Conservation (phyloP, 2,888 invertebrate genomes). For the Subacronicta megacephala region DNA sequence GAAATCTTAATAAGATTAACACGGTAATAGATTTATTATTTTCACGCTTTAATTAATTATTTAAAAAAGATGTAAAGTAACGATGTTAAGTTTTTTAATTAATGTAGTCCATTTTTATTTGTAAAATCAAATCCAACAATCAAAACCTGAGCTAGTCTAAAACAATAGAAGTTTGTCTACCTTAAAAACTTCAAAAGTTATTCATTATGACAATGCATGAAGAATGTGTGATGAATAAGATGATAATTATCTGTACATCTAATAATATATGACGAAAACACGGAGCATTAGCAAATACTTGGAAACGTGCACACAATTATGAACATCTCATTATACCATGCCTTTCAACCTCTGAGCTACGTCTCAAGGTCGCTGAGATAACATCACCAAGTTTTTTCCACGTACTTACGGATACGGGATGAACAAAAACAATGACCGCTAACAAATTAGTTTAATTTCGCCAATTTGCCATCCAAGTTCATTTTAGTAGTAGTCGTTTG, state of each 20-base stretch:
- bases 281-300: constrained; percentile 42
- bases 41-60: no score
- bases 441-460: constrained; percentile 83
- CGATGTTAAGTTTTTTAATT: no score
- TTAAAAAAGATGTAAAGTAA: no score
- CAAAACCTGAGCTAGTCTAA: neutral
- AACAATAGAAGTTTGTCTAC: constrained; percentile 16
- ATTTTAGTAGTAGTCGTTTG: constrained; percentile 80
- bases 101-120: no score
- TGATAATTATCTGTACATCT: constrained; percentile 17
- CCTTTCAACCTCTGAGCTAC: constrained; percentile 60
- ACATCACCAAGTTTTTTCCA: constrained; percentile 69
- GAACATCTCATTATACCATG: constrained; percentile 57
- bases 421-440: constrained; percentile 76
- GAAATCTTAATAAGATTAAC: no score
- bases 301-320: constrained; percentile 58
- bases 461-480: constrained; percentile 85
- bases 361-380: constrained; percentile 75
- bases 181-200: constrained; percentile 18
- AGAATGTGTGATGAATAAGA: constrained; percentile 10
- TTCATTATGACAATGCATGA: constrained; percentile 23
- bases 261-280: constrained; percentile 32
- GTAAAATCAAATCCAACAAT: no score
- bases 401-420: constrained; percentile 68
- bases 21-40: no score